These are phyloP conservation scores for Nyctalus aviator DNA, from an alignment of 2,797 vertebrate genomes.

Conservation along the genomic window DNA sequence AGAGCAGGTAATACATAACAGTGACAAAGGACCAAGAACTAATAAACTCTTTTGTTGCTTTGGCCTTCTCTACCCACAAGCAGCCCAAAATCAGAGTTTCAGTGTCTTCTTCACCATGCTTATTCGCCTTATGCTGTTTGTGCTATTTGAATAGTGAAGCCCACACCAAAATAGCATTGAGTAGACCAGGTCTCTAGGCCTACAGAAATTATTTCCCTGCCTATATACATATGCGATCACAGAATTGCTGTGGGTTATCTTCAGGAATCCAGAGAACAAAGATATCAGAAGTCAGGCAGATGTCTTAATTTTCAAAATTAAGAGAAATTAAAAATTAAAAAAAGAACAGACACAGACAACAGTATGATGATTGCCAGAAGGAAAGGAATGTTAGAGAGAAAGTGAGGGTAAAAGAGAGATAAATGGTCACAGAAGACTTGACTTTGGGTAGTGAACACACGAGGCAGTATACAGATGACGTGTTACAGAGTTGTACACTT, in stretches of 20 bases:
- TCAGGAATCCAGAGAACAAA: constrained; percentile 44
- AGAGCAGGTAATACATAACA: not conserved
- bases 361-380: not conserved
- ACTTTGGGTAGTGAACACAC: not conserved
- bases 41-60: not conserved
- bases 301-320: constrained; percentile 58
- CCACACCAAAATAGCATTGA: not conserved
- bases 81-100: not conserved
- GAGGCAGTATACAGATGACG: not conserved
- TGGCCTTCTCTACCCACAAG: not conserved
- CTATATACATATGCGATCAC: not conserved
- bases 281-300: constrained; percentile 61
- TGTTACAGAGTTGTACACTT: too few species aligned
- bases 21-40: not conserved
- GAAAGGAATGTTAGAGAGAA: not conserved
- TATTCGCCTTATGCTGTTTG: not conserved
- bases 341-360: not conserved
- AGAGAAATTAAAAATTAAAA: not conserved
- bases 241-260: constrained; percentile 27
- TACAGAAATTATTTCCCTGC: not conserved
- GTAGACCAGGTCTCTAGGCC: not conserved
- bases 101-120: not conserved
- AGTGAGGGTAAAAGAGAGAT: not conserved
- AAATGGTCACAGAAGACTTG: not conserved
- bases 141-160: not conserved